These are phyloP conservation scores for Aradophagus sp. DNA, from an alignment of 1,140 invertebrate genomes.

Conservation along the genomic window DNA sequence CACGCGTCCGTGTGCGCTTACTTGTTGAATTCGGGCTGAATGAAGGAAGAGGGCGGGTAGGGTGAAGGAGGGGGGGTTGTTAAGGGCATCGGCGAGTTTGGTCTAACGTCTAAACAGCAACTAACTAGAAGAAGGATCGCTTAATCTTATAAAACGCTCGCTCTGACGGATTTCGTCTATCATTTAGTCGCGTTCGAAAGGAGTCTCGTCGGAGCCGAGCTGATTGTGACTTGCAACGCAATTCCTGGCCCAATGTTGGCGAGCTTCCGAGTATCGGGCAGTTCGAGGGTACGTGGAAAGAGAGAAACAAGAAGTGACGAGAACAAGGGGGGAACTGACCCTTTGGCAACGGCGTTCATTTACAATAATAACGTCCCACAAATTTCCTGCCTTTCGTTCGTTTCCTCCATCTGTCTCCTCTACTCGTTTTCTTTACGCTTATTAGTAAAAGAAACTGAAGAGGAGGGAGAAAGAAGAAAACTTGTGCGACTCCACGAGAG, in stretches of 20 bases:
- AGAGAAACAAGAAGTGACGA: slow-evolving; percentile 22
- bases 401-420: neutral
- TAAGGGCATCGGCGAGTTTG: slow-evolving; percentile 41
- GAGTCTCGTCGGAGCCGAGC: slow-evolving; percentile 73
- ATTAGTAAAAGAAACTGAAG: neutral
- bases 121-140: slow-evolving; percentile 70
- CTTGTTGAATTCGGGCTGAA: slow-evolving; percentile 41
- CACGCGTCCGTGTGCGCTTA: slow-evolving; percentile 51
- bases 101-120: slow-evolving; percentile 70
- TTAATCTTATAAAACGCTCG: slow-evolving; percentile 72
- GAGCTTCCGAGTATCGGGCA: slow-evolving; percentile 34
- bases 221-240: slow-evolving; percentile 76
- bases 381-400: slow-evolving; percentile 2
- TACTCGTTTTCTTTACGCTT: slow-evolving; percentile 8
- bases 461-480: too few species aligned
- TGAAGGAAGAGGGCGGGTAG: slow-evolving; percentile 1
- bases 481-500: slow-evolving; percentile 32
- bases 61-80: too few species aligned
- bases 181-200: slow-evolving; percentile 60
- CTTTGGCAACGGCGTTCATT: slow-evolving; percentile 30
- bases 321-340: slow-evolving; percentile 41
- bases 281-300: slow-evolving; percentile 4
- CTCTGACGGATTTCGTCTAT: slow-evolving; percentile 70
- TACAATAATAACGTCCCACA: neutral
- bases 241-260: slow-evolving; percentile 74